Conservation (phyloP, 2,797 vertebrate genomes). For the Pseudochaenichthys georgianus region DNA sequence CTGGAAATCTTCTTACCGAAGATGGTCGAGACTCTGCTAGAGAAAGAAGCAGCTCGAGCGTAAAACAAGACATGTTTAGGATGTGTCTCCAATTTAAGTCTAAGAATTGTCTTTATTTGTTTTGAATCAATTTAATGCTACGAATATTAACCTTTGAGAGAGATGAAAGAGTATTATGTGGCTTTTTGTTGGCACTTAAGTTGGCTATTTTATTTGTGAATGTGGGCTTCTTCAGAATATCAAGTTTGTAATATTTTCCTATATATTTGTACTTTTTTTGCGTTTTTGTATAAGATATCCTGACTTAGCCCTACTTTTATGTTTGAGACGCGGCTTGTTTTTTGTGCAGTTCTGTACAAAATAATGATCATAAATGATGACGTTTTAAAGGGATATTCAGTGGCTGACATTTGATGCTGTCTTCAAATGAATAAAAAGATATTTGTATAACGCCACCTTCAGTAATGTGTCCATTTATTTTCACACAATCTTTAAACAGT, state of each 20-base stretch:
- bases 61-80: constrained; percentile 1
- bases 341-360: constrained; percentile 44
- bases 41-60: constrained; percentile 32
- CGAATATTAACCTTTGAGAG: constrained; percentile 10
- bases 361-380: not conserved
- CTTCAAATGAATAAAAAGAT: constrained; percentile 37
- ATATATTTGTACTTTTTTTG: constrained; percentile 16
- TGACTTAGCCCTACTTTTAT: constrained; percentile 24
- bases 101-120: constrained; percentile 29
- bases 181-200: constrained; percentile 6
- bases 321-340: constrained; percentile 34
- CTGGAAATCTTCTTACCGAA: constrained; percentile 89
- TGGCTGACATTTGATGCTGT: constrained; percentile 8
- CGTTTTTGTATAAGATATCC: not conserved
- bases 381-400: constrained; percentile 6
- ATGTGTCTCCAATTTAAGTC: not conserved
- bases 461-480: not conserved
- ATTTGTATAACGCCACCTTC: constrained; percentile 8
- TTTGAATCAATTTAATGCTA: constrained; percentile 13
- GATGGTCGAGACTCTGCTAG: constrained; percentile 78
- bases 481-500: not conserved
- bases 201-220: constrained; percentile 4
- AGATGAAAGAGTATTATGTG: constrained; percentile 7
- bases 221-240: constrained; percentile 22
- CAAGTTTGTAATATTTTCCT: constrained; percentile 25